Evolutionary conservation across 2,113 vertebrate genomes (phyloP).

Genomic region (Fukomys damarensis): DNA sequence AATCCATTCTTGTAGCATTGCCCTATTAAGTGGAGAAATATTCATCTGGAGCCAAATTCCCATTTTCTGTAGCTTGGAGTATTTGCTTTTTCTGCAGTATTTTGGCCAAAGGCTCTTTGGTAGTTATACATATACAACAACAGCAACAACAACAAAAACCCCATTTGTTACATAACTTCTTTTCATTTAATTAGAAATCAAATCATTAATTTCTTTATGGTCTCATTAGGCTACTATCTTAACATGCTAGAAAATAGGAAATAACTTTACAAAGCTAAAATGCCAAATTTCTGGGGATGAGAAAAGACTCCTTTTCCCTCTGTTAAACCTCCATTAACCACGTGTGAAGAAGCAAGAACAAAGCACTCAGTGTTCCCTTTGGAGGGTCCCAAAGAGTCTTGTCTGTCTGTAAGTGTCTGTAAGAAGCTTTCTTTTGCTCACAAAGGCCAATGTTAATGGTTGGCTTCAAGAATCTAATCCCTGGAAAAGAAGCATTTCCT

Average conservation of each 20-base stretch:
- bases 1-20: slow-evolving; percentile 17
- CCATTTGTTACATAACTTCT: slow-evolving; percentile 74
- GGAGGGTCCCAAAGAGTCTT: slow-evolving; percentile 80
- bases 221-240: slow-evolving; percentile 72
- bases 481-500: slow-evolving; percentile 85
- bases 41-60: slow-evolving; percentile 44
- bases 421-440: slow-evolving; percentile 85
- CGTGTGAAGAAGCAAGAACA: slow-evolving; percentile 83
- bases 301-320: slow-evolving; percentile 78
- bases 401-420: slow-evolving; percentile 80
- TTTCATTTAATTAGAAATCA: slow-evolving; percentile 77
- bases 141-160: neutral
- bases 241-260: slow-evolving; percentile 78
- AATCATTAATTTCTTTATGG: slow-evolving; percentile 62
- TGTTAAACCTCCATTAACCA: slow-evolving; percentile 79
- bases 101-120: slow-evolving; percentile 54
- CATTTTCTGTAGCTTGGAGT: slow-evolving; percentile 27
- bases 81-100: slow-evolving; percentile 41
- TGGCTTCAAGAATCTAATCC: slow-evolving; percentile 78
- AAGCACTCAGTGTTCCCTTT: slow-evolving; percentile 82
- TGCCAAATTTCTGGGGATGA: slow-evolving; percentile 77
- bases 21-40: slow-evolving; percentile 52
- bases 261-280: slow-evolving; percentile 71
- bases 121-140: slow-evolving; percentile 39
- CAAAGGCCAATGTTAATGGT: slow-evolving; percentile 82